phyloP scores from a whole-genome alignment of 2,888 invertebrate species.

The Spisula solida region DNA sequence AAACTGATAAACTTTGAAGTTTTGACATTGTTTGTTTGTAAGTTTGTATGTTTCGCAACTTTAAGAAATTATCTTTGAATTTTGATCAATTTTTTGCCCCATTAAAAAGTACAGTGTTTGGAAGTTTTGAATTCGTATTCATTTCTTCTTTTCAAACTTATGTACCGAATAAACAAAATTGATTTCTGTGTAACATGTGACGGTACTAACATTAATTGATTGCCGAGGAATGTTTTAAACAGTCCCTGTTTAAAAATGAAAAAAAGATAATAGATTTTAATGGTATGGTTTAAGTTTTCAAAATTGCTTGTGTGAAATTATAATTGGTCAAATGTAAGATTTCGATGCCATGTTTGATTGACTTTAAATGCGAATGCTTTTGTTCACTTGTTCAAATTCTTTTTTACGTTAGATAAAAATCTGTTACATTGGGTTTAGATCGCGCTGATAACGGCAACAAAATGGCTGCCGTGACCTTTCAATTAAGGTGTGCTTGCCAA shows the following conservation, averaged over 20 bases:
- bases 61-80: not conserved
- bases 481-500: slow-evolving; percentile 26
- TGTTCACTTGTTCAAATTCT: slow-evolving; percentile 21
- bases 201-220: not conserved
- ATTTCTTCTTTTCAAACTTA: slow-evolving; percentile 5
- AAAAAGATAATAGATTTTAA: slow-evolving; percentile 56
- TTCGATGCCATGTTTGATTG: slow-evolving; percentile 42
- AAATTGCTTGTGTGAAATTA: slow-evolving; percentile 29
- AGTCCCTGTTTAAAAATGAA: not conserved
- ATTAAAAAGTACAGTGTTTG: not conserved
- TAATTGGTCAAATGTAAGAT: slow-evolving; percentile 21
- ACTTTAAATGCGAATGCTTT: slow-evolving; percentile 33
- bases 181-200: slow-evolving; percentile 1
- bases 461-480: slow-evolving; percentile 13
- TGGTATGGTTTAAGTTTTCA: slow-evolving; percentile 38
- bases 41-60: not conserved
- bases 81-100: not conserved
- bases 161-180: not conserved
- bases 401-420: slow-evolving; percentile 35
- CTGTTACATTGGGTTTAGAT: slow-evolving; percentile 27
- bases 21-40: slow-evolving; percentile 4
- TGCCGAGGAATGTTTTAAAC: slow-evolving; percentile 7
- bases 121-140: not conserved
- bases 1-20: not conserved
- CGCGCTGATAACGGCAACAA: slow-evolving; percentile 21